phyloP scores from a whole-genome alignment of 2,888 invertebrate genomes.

The Standfussiana lucernea region DNA sequence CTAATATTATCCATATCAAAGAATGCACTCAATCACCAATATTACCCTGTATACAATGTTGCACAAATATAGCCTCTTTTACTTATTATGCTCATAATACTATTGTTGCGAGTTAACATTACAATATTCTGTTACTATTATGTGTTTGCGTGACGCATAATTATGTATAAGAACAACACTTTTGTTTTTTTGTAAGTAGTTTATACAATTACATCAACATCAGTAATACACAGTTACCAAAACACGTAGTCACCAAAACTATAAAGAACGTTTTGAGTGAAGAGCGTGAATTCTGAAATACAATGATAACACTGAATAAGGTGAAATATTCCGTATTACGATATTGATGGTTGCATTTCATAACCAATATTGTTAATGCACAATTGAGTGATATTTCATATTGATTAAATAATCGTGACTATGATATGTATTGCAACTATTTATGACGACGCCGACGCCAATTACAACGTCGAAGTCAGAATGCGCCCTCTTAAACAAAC shows the following conservation, averaged over 20 bases:
- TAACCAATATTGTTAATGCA: background rate
- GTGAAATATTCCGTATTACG: background rate
- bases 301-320: background rate
- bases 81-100: constrained; percentile 1
- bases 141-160: background rate
- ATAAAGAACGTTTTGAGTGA: background rate
- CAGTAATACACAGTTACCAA: background rate
- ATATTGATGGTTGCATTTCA: background rate
- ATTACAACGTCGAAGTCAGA: background rate
- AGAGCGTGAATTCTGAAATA: background rate
- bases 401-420: background rate
- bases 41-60: background rate
- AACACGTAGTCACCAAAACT: background rate
- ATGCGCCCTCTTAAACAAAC: background rate
- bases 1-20: background rate
- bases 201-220: background rate
- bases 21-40: background rate
- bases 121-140: constrained; percentile 1
- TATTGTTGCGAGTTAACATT: background rate
- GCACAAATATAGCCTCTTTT: constrained; percentile 9
- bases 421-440: background rate
- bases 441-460: background rate
- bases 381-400: background rate
- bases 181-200: background rate
- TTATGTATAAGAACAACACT: background rate